Evolutionary conservation across 64 coral and sea anemone genomes (phyloP).

Genomic region (Porites lutea): DNA sequence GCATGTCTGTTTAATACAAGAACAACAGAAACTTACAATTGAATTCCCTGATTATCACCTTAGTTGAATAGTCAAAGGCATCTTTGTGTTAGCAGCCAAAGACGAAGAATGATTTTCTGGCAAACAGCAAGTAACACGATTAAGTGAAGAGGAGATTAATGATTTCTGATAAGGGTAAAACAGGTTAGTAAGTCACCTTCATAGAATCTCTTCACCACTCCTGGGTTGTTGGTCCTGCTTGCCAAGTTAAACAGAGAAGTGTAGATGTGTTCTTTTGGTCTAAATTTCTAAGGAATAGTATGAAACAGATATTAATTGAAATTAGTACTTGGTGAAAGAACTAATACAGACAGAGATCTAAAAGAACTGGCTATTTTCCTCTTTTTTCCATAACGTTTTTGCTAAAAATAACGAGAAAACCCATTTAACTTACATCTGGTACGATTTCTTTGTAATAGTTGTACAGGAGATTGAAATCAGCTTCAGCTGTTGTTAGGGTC

Average conservation of each 20-base stretch:
- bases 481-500: conserved; percentile 46
- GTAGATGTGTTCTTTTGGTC: conserved; percentile 52
- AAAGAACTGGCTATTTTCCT: too few relatives aligned
- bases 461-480: conserved; percentile 22
- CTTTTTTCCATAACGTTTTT: too few relatives aligned
- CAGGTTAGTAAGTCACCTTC: conserved; percentile 16
- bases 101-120: too few relatives aligned
- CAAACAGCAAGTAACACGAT: too few relatives aligned
- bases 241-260: conserved; percentile 34
- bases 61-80: too few relatives aligned
- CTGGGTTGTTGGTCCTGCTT: conserved; percentile 16
- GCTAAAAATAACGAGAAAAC: too few relatives aligned
- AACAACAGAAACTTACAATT: neutral
- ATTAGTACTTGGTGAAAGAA: neutral
- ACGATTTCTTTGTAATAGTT: conserved; percentile 68
- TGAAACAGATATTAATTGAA: neutral
- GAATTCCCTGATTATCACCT: neutral
- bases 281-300: conserved; percentile 37
- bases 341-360: too few relatives aligned
- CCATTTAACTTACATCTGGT: conserved; percentile 39
- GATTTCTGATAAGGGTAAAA: neutral
- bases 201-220: conserved; percentile 59
- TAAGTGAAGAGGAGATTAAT: too few relatives aligned
- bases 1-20: neutral
- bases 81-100: too few relatives aligned